Percentiles rank a stretch among this genome's conserved stretches.
These are phyloP conservation scores for Malthinus flaveolus DNA, from an alignment of 2,888 invertebrate genomes.

Conservation along the genomic window DNA sequence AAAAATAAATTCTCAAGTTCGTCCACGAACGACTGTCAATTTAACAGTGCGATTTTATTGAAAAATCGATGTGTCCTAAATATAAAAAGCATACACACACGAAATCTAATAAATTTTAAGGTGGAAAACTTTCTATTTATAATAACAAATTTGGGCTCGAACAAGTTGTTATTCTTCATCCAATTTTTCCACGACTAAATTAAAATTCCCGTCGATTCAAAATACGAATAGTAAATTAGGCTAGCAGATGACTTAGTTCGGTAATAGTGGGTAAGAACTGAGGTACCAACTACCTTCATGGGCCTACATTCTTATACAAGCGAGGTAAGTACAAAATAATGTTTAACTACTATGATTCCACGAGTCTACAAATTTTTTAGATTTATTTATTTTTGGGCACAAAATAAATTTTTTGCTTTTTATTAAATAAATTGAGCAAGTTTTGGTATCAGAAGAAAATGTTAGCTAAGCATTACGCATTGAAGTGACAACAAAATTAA, in stretches of 20 bases:
- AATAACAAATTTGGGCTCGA: neutral
- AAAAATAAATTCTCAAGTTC: constrained; percentile 17
- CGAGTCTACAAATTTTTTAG: too few species aligned
- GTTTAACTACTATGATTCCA: too few species aligned
- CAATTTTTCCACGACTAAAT: neutral
- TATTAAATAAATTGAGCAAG: neutral
- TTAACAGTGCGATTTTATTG: constrained; percentile 19
- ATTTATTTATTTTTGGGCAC: too few species aligned
- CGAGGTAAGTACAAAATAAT: too few species aligned
- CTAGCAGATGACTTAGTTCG: too few species aligned
- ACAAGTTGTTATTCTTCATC: neutral
- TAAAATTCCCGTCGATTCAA: too few species aligned
- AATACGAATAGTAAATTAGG: too few species aligned
- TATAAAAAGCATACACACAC: constrained; percentile 13
- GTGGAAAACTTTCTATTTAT: neutral
- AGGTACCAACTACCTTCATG: too few species aligned
- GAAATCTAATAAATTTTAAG: constrained; percentile 8
- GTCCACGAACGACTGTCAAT: constrained; percentile 18
- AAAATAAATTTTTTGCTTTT: too few species aligned
- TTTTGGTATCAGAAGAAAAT: constrained; percentile 2
- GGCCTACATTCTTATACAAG: too few species aligned
- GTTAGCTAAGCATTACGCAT: constrained; percentile 14
- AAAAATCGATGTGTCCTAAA: constrained; percentile 15
- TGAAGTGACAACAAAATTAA: constrained; percentile 23
- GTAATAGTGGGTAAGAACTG: too few species aligned